Conservation (phyloP, 2,797 vertebrate species). For the Anguilla pacifica region DNA sequence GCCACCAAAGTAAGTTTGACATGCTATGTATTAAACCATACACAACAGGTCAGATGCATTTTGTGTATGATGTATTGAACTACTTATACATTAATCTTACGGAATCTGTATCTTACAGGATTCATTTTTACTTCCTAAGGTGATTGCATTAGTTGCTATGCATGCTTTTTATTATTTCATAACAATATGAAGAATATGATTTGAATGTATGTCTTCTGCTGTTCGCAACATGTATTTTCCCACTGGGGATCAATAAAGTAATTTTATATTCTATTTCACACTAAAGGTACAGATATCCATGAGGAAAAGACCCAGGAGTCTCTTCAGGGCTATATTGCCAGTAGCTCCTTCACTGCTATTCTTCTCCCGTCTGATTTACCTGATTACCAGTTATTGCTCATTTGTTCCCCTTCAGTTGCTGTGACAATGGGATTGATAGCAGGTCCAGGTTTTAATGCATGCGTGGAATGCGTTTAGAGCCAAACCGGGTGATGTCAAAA, state of each 20-base stretch:
- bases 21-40: not conserved
- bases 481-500: constrained; percentile 4
- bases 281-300: not conserved
- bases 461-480: constrained; percentile 15
- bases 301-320: not conserved
- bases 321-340: not conserved
- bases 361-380: not conserved
- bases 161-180: not conserved
- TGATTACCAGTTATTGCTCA: not conserved
- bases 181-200: not conserved
- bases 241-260: not conserved
- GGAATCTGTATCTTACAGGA: not conserved
- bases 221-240: not conserved
- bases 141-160: not conserved
- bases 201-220: constrained; percentile 8
- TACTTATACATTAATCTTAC: not conserved
- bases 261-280: not conserved
- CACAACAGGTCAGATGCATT: not conserved
- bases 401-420: constrained; percentile 6
- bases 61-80: not conserved
- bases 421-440: not conserved
- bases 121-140: not conserved
- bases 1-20: not conserved
- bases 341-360: not conserved
- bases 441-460: constrained; percentile 13